Conservation (phyloP, 2,797 vertebrate genomes). For the Thamnophis elegans region DNA sequence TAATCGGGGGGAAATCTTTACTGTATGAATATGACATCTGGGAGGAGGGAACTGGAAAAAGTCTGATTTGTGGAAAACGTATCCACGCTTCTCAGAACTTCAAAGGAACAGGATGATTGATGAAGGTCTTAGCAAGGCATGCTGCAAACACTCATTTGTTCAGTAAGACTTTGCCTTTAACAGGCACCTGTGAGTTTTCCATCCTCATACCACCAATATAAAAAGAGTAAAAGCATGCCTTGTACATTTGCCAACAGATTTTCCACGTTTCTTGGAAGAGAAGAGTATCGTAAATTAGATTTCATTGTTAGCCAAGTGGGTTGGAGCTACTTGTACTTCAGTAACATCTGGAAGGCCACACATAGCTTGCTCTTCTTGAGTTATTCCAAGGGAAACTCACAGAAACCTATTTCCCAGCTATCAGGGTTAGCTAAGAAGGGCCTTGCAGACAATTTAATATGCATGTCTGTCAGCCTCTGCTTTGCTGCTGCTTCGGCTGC, state of each 20-base stretch:
- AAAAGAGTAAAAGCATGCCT: neutral
- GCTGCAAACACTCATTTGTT: neutral
- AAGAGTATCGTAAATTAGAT: neutral
- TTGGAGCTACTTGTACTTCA: neutral
- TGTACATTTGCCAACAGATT: neutral
- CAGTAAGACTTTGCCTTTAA: neutral
- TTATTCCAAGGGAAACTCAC: neutral
- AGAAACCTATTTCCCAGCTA: neutral
- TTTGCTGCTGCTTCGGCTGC: too few relatives aligned
- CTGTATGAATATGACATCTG: neutral
- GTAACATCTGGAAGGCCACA: neutral
- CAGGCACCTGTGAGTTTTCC: neutral
- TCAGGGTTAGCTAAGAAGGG: neutral
- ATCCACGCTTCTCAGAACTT: neutral
- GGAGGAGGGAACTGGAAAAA: neutral
- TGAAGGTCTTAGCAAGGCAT: neutral
- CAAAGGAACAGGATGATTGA: neutral
- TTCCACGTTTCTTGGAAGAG: neutral
- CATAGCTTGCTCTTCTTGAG: neutral
- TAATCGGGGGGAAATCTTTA: neutral
- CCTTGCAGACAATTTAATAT: neutral
- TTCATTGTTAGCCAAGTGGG: neutral
- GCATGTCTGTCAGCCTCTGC: too few relatives aligned
- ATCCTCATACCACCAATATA: neutral
- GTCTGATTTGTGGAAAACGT: neutral